A percentile compares a stretch with the other conserved stretches of the same genome.
These are phyloP conservation scores for Gari tellinella DNA, from an alignment of 2,888 invertebrate genomes.

Conservation along the genomic window DNA sequence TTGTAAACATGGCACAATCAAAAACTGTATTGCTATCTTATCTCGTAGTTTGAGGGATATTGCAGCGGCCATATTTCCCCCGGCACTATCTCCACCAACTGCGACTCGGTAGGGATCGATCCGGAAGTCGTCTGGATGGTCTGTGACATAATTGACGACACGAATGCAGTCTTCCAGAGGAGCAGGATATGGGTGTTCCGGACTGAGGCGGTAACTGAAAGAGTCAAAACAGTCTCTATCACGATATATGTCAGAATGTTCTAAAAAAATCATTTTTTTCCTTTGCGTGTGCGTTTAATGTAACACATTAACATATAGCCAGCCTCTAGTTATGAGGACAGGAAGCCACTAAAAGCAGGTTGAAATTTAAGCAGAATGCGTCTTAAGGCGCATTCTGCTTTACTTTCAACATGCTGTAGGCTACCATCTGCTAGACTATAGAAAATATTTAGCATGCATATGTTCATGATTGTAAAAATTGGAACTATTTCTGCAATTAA, in stretches of 20 bases:
- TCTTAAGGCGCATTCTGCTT: no score
- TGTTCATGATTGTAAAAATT: no score
- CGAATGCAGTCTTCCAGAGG: conserved; percentile 63
- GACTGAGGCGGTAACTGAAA: conserved; percentile 67
- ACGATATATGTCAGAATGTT: not conserved
- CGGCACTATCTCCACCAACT: conserved; percentile 70
- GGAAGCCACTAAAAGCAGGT: no score
- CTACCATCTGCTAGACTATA: no score
- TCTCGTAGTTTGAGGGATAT: conserved; percentile 59
- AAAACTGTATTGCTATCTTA: conserved; percentile 75
- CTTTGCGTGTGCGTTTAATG: no score
- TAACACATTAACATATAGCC: no score
- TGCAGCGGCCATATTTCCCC: conserved; percentile 70
- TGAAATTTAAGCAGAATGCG: no score
- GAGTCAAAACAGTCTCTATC: not conserved
- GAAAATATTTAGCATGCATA: no score
- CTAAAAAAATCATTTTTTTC: not conserved
- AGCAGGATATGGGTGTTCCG: conserved; percentile 64
- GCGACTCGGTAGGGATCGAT: conserved; percentile 71
- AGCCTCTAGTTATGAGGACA: not conserved
- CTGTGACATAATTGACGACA: conserved; percentile 74
- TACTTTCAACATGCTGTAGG: no score
- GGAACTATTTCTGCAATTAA: no score
- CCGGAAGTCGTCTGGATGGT: conserved; percentile 58
- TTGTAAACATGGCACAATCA: conserved; percentile 83